A percentile compares a stretch with the other conserved stretches of the same genome.
Evolutionary conservation across 2,888 invertebrate genomes (phyloP).

Genomic region (Lapara coniferarum): DNA sequence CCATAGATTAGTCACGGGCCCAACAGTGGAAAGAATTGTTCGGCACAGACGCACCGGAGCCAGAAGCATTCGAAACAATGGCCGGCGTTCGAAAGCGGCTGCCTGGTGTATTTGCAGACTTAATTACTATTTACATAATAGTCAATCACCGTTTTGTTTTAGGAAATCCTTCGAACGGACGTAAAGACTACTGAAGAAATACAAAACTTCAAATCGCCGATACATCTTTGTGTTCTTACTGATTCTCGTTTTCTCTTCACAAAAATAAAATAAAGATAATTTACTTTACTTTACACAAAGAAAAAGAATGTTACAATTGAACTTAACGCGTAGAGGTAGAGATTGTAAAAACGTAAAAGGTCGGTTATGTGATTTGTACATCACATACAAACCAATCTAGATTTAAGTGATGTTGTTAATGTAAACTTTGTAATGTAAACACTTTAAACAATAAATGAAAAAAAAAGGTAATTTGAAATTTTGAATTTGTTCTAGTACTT

Average conservation of each 20-base stretch:
- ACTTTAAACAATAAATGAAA: too few relatives aligned
- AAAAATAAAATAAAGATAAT: too few relatives aligned
- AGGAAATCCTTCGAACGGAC: background rate
- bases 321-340: too few relatives aligned
- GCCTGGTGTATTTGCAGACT: constrained; percentile 21
- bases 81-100: constrained; percentile 35
- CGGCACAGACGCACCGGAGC: constrained; percentile 46
- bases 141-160: constrained; percentile 15
- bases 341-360: too few relatives aligned
- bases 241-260: background rate
- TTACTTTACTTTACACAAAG: too few relatives aligned
- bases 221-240: background rate
- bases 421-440: too few relatives aligned
- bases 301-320: too few relatives aligned
- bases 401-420: too few relatives aligned
- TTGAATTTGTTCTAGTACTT: too few relatives aligned
- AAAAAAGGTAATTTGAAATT: too few relatives aligned
- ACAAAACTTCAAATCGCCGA: background rate
- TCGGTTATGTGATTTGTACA: too few relatives aligned
- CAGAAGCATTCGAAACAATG: constrained; percentile 39
- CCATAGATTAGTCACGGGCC: constrained; percentile 27
- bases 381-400: too few relatives aligned
- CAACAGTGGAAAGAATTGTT: constrained; percentile 39
- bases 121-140: constrained; percentile 26
- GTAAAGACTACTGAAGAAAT: background rate